These are phyloP conservation scores for Cheumatopsyche charites DNA, from an alignment of 1,140 invertebrate genomes.

Conservation along the genomic window DNA sequence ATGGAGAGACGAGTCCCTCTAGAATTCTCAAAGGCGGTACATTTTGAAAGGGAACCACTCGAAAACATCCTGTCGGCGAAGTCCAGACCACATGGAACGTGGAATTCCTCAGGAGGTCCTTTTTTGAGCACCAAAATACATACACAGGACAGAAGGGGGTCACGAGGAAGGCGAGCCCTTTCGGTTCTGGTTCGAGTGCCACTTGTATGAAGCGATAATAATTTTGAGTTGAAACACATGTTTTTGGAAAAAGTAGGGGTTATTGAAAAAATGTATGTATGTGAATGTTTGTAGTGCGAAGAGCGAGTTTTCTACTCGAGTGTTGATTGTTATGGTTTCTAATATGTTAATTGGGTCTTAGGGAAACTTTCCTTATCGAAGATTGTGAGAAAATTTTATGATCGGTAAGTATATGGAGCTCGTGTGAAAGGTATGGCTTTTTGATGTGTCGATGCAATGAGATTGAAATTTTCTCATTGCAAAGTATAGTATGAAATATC, in stretches of 20 bases:
- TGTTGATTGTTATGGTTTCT: neutral
- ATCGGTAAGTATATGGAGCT: too few relatives aligned
- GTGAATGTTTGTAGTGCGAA: neutral
- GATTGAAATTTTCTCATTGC: too few relatives aligned
- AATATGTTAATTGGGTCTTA: too few relatives aligned
- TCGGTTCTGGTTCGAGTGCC: neutral
- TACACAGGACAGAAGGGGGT: neutral
- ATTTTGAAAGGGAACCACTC: conserved; percentile 23
- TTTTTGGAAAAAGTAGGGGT: neutral
- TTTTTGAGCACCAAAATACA: neutral
- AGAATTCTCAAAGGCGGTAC: neutral
- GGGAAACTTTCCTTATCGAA: too few relatives aligned
- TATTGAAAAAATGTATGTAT: neutral
- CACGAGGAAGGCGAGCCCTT: neutral
- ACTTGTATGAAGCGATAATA: conserved; percentile 23
- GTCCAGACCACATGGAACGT: conserved; percentile 4
- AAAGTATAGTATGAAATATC: too few relatives aligned
- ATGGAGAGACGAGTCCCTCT: neutral
- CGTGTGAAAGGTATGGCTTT: too few relatives aligned
- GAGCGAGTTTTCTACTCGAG: neutral
- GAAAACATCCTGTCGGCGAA: conserved; percentile 26
- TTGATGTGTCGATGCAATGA: too few relatives aligned
- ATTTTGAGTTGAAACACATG: conserved; percentile 36
- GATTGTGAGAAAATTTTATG: too few relatives aligned
- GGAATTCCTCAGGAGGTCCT: neutral